Percentiles rank a stretch among this genome's conserved stretches.
Evolutionary conservation across 92 coral and sea anemone species (phyloP).

Genomic region (Bergia puertoricense): DNA sequence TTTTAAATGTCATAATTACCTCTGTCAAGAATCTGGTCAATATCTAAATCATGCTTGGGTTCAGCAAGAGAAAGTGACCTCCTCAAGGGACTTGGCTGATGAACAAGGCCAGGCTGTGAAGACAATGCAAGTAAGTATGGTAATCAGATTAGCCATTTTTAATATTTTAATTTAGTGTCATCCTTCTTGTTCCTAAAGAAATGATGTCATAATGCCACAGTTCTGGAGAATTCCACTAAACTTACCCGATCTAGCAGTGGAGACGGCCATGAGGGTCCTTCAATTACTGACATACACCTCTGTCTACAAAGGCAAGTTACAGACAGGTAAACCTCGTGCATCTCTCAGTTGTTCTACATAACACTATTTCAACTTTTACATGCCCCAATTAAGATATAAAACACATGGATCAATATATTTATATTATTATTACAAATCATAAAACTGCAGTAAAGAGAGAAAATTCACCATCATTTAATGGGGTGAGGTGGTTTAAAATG

Average conservation of each 20-base stretch:
- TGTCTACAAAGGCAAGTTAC: constrained; percentile 49
- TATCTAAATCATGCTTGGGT: constrained; percentile 40
- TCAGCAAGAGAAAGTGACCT: constrained; percentile 58
- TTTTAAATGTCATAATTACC: constrained; percentile 29
- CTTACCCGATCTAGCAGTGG: constrained; percentile 61
- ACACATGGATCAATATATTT: no score
- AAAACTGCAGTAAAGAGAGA: no score
- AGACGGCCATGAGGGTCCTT: constrained; percentile 55
- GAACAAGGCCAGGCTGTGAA: constrained; percentile 40
- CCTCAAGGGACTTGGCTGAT: constrained; percentile 49
- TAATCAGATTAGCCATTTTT: neutral
- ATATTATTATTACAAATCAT: no score
- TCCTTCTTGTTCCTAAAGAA: neutral
- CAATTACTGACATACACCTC: constrained; percentile 82
- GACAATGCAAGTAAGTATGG: neutral
- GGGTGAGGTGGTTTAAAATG: no score
- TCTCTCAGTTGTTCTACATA: neutral
- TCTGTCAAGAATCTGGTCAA: constrained; percentile 41
- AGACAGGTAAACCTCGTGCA: neutral
- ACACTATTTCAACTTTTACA: no score
- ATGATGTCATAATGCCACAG: neutral
- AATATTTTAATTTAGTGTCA: neutral
- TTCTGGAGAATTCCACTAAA: neutral
- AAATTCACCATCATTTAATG: no score
- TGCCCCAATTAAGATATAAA: no score